Evolutionary conservation across 2,888 invertebrate species (phyloP), one percentile per base, ranked within the genome.

Genomic region (Leptothorax acervorum): DNA sequence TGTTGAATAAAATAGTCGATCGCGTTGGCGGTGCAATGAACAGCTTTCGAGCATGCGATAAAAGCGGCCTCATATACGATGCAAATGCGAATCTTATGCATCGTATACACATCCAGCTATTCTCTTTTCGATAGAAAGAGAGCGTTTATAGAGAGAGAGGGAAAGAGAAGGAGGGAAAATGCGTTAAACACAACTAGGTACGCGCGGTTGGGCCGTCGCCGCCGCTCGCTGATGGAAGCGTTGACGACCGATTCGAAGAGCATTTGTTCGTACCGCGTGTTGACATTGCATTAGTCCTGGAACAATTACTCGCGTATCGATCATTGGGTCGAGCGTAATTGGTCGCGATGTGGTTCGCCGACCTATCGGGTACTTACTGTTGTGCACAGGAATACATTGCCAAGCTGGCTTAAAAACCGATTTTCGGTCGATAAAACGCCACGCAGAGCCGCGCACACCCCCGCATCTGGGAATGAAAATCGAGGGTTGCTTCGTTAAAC

Each of bases 261-360:
- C 71, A 79, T 79, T 79, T 79, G 79, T 79, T 79, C 71, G 35
- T 79, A 35, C 83, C 65, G 62, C 84, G 73, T 89, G 91, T 92
- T 92, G 91, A 90, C 90, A 88, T 89, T 91, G 88, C 91, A 91
- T 92, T 91, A 91, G 84, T 89, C 83, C 79, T 83, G 86, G 86
- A 90, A 91, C 91, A 91, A 92, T 93, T 91, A 91, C 89, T 90
- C 87, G 71, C 87, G 87, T 90, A 90, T 91, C 91, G 91, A 91
- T 92, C 91, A 92, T 90, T 89, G 85, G 85, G 83, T 87, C 86
- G 86, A 85, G 86, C 87, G 86, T 91, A 89, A 89, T 89, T 89
- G 89, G 84, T 89, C 84, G 84, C 83, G 83, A 85, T 83, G 89
- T 87, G 90, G 84, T 81, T 78, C 85, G 57, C 78, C 85, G 82